These are phyloP conservation scores for Synanthedon vespiformis DNA, from an alignment of 2,888 invertebrate species.

Conservation along the genomic window DNA sequence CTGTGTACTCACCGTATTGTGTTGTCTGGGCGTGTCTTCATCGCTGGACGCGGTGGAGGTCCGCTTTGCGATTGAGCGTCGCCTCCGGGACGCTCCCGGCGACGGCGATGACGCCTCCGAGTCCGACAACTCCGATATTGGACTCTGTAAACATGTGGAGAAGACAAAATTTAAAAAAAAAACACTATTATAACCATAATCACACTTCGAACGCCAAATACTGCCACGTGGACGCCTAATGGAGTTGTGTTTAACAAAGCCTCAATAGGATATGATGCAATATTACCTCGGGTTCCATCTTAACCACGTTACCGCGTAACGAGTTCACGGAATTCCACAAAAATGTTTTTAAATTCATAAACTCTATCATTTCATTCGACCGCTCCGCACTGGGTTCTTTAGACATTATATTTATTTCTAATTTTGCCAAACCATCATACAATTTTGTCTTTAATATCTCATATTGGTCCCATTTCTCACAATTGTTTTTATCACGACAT, in stretches of 20 bases:
- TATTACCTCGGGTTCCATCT: constrained; percentile 7
- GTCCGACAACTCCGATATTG: constrained; percentile 73
- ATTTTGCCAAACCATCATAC: constrained; percentile 26
- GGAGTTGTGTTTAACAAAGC: no score
- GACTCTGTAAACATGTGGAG: constrained; percentile 32
- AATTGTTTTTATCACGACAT: constrained; percentile 17
- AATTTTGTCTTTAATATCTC: constrained; percentile 35
- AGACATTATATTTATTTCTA: constrained; percentile 27
- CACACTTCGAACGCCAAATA: no score
- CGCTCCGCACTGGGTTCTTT: constrained; percentile 20
- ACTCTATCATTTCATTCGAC: constrained; percentile 25
- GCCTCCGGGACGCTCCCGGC: constrained; percentile 32
- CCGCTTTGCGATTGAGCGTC: constrained; percentile 39
- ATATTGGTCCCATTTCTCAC: constrained; percentile 45
- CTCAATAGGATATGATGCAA: background rate
- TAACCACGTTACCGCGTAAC: constrained; percentile 35
- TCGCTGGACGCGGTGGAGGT: constrained; percentile 60
- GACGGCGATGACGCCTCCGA: constrained; percentile 60
- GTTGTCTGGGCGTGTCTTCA: constrained; percentile 40
- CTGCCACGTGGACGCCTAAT: no score
- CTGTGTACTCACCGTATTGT: constrained; percentile 11
- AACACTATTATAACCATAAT: background rate
- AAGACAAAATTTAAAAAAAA: constrained; percentile 1
- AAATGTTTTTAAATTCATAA: constrained; percentile 31
- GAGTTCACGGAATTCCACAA: constrained; percentile 48